phyloP scores from a whole-genome alignment of 2,797 vertebrate species.

The Sebastes steindachneri region DNA sequence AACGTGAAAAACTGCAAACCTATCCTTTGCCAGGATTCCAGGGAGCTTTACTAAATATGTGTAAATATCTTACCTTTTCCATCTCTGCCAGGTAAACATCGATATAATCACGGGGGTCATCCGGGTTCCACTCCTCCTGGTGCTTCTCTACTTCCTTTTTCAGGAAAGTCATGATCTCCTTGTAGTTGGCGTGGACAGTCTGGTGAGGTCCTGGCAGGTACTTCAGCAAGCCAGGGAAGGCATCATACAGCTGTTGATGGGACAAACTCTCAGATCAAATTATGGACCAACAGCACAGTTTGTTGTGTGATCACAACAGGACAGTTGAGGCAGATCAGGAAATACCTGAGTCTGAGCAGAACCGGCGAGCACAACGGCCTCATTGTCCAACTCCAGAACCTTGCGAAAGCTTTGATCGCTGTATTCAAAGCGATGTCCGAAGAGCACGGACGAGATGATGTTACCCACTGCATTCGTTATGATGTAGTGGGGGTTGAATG shows the following conservation, averaged over 20 bases:
- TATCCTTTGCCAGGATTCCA: no score
- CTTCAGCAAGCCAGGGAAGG: constrained; percentile 81
- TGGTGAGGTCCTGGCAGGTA: constrained; percentile 85
- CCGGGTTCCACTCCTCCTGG: constrained; percentile 81
- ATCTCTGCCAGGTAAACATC: constrained; percentile 86
- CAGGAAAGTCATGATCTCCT: constrained; percentile 76
- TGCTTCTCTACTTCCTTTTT: constrained; percentile 76
- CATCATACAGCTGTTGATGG: constrained; percentile 82
- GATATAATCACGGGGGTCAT: constrained; percentile 85
- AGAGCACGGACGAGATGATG: constrained; percentile 85
- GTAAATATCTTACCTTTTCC: constrained; percentile 77
- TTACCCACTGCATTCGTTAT: constrained; percentile 82
- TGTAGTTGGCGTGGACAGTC: constrained; percentile 78
- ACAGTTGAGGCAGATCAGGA: background rate
- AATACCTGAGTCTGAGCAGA: constrained; percentile 78
- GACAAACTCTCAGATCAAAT: constrained; percentile 5
- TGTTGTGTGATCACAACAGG: background rate
- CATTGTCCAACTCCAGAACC: constrained; percentile 79
- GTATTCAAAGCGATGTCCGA: constrained; percentile 88
- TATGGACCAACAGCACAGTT: background rate
- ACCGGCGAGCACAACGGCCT: constrained; percentile 79
- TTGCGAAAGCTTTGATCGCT: constrained; percentile 80
- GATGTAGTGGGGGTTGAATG: constrained; percentile 85
- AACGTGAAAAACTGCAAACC: no score
- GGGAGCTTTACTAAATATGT: background rate